Evolutionary conservation across 2,888 invertebrate species (phyloP).

Genomic region (Nymphalis polychloros): DNA sequence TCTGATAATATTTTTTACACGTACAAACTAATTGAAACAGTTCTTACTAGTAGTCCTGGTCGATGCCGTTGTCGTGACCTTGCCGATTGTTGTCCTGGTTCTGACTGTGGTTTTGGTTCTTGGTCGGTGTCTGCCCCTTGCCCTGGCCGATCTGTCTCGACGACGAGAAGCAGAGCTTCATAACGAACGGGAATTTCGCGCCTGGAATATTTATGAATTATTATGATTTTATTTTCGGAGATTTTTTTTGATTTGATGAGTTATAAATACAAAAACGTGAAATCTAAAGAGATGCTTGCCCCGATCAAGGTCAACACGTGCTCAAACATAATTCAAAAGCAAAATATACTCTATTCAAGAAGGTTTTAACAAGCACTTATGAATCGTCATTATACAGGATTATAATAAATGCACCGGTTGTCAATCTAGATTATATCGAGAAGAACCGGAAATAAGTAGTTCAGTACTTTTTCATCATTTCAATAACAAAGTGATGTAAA

Average conservation of each 20-base stretch:
- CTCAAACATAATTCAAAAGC: too few relatives aligned
- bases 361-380: too few relatives aligned
- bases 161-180: conserved; percentile 99
- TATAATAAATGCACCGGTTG: too few relatives aligned
- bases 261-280: too few relatives aligned
- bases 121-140: conserved; percentile 61
- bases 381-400: too few relatives aligned
- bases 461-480: too few relatives aligned
- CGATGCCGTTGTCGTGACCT: conserved; percentile 69
- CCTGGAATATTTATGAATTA: conserved; percentile 81
- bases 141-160: conserved; percentile 77
- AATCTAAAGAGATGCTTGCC: too few relatives aligned
- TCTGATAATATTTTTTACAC: not conserved
- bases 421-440: too few relatives aligned
- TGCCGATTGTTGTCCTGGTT: conserved; percentile 57
- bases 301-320: too few relatives aligned
- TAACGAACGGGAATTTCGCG: conserved; percentile 98
- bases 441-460: too few relatives aligned
- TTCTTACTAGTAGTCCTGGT: conserved; percentile 76
- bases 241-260: not conserved
- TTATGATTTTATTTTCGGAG: conserved; percentile 13
- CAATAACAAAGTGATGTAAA: too few relatives aligned
- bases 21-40: conserved; percentile 16
- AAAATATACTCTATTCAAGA: too few relatives aligned
- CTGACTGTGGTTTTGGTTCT: conserved; percentile 48